Base-by-base conservation (phyloP, 2,888 invertebrate genomes). In the Plebejus argus region DNA sequence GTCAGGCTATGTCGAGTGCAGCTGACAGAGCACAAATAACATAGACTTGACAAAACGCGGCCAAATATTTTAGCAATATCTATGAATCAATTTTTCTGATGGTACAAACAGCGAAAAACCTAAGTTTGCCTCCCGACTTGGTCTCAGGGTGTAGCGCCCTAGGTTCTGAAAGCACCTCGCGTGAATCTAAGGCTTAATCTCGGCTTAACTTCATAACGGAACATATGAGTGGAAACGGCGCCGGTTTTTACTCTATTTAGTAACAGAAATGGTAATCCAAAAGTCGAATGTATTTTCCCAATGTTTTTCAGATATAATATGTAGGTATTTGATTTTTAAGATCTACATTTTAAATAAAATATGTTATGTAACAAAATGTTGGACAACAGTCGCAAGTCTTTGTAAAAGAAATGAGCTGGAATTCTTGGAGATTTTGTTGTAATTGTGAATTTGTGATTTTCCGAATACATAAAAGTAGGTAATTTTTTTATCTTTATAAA, bases 151-250 rank as follows among this genome's bases (percentile, higher is more conserved):
- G 12, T 66, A 33, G 28, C 66, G 5, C 28, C 18, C 66, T 66
- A 28, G 66, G 6, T 66, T 66, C 18, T 66, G 28, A 66, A 66
- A 66, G 66, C 15, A 66, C 28, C 18, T 66, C 66, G 66, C 12
- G 66, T 66, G 12, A 66, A 66, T 66, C 66, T 66, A 66, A 28
- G 66, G 28, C 66, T 66, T 66, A 66, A 33, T 66, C 66, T 15
- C 28, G 28, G 66, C 66, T 66, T 66, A 33, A 66, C 66, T 66
- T 66, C 66, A 28, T 66, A 66, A 66, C 18, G 28, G 66, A 66
- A 66, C 66, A 33, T 66, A 66, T 66, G 66, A 66, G 66, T 66
- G 66, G 33, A 66, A 61, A 66, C 66, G 28, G 66, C 66, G 28
- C 66, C 66, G 66, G 66, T 66, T 66, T 28, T 66, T 66, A 66